Evolutionary conservation across 2,797 vertebrate genomes (phyloP), one percentile per base, ranked within the genome.

Genomic region (Dryobates pubescens): DNA sequence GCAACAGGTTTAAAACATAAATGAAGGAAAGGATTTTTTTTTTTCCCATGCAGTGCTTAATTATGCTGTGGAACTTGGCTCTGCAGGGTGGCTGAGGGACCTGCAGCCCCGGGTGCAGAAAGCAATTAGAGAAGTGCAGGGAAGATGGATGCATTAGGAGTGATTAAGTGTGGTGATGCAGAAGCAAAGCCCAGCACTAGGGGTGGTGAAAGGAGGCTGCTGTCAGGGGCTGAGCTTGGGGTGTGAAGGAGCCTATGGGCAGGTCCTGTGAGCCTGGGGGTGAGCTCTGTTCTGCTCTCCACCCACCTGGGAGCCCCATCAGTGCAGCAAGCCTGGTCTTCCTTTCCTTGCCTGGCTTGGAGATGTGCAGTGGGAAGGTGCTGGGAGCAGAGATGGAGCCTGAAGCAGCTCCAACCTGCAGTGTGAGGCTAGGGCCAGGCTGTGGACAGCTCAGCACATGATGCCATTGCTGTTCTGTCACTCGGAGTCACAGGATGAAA

Each of bases 381-480:
- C 63, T 72, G 73, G 62, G 18, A n/a, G 59, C 41, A 11, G 72
- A 32, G 73, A 7, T 2, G 2, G 69, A 69, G n/a, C n/a, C 62
- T 12, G 62, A 17, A 36, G 62, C 2, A 6, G 24, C 79, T 62
- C 30, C 32, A 38, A 4, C 12, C 56, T 17, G 36, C 0, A 1
- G 36, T 7, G 14, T 6, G 65, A 26, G 27, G 72, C 76, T 23
- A 4, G 53, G 64, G 11, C 43, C 22, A 0, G 68, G 49, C 62
- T 26, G 4, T 6, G n/a, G 43, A 72, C 58, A 32, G 64, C 68
- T 49, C 47, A 11, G 47, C 6, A 1, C 30, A 0, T 0, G 2
- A 5, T 30, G 29, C 51, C 2, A 0, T 43, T 4, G 36, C 78
- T 57, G 91, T 61, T 69, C 53, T 6, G 0, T 23, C n/a, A 0